Base-by-base conservation (phyloP, 2,797 vertebrate species). In the Galagoides demidoff region DNA sequence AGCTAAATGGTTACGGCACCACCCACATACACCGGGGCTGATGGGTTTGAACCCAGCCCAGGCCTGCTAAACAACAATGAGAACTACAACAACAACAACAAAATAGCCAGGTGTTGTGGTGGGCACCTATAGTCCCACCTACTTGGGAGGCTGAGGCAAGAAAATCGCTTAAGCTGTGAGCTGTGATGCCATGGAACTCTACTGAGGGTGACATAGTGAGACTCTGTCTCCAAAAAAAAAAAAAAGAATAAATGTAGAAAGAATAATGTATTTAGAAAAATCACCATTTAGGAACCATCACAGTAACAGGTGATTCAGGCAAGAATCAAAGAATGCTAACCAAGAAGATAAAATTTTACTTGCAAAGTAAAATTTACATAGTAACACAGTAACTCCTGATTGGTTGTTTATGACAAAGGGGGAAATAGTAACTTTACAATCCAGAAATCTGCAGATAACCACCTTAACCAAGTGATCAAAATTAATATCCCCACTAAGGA, bases 381-480 rank as follows among this genome's bases (percentile, higher is more conserved):
- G 31, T 82, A 8, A 78, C 68, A 93, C 3, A 22, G 25, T 82
- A 95, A 92, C 74, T 94, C 45, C 70, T 20, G 59, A 87, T 68
- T 90, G 94, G 27, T 78, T 70, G 71, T 23, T 63, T 31, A 87
- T 77, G 8, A 81, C 29, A 63, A 85, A 83, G 12, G 31, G 20
- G 22, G 45, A n/a, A 89, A 78, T 7, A 92, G 11, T 71, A 94
- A 93, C 23, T 82, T 81, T 59, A 83, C 27, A 37, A 20, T 71
- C 22, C 7, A 85, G 70, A 89, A 91, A 76, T 34, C 31, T 45
- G 63, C 20, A 93, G 37, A 71, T 2, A 77, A 77, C 0, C 61
- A 77, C 57, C 45, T 93, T 92, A 83, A 77, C 64, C 63, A 94
- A 92, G 68, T 78, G 17, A 95, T 45, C 66, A 95, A 93, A 95